A percentile compares a stretch with the other conserved stretches of the same genome.
These are phyloP conservation scores for Triplophysa yarkandensis DNA, from an alignment of 2,797 vertebrate species.

Conservation along the genomic window DNA sequence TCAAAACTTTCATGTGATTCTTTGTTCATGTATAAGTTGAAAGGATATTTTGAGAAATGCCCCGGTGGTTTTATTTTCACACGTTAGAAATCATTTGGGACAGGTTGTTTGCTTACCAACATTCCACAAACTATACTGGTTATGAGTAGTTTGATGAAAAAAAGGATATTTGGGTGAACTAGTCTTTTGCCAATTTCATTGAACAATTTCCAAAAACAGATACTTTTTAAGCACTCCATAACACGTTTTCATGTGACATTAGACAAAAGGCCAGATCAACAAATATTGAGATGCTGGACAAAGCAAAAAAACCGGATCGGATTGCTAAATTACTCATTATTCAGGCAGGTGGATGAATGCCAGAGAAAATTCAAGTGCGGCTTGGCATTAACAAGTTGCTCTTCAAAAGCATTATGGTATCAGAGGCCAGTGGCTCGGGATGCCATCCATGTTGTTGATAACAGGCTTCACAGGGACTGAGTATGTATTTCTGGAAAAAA, in stretches of 20 bases:
- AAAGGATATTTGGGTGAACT: too few relatives aligned
- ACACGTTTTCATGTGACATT: constrained; percentile 8
- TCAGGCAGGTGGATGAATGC: neutral
- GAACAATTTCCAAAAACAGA: neutral
- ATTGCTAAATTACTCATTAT: constrained; percentile 20
- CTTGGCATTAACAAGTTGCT: constrained; percentile 14
- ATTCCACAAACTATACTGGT: too few relatives aligned
- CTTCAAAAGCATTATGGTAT: constrained; percentile 10
- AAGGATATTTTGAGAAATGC: too few relatives aligned
- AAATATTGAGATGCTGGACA: constrained; percentile 5
- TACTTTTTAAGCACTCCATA: neutral
- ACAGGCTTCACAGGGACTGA: neutral
- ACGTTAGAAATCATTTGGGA: too few relatives aligned
- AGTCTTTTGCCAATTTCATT: neutral
- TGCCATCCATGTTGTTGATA: constrained; percentile 4
- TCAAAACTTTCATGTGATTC: too few relatives aligned
- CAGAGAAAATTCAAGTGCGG: constrained; percentile 8
- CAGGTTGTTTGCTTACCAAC: too few relatives aligned
- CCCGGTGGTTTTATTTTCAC: too few relatives aligned
- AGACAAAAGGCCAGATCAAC: too few relatives aligned
- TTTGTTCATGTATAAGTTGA: too few relatives aligned
- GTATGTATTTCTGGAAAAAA: constrained; percentile 5
- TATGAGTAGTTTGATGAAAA: too few relatives aligned
- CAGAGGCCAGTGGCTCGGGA: constrained; percentile 15
- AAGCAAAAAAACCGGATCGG: neutral